Conservation (phyloP, 2,888 invertebrate species). For the Drosophila longiperda region DNA sequence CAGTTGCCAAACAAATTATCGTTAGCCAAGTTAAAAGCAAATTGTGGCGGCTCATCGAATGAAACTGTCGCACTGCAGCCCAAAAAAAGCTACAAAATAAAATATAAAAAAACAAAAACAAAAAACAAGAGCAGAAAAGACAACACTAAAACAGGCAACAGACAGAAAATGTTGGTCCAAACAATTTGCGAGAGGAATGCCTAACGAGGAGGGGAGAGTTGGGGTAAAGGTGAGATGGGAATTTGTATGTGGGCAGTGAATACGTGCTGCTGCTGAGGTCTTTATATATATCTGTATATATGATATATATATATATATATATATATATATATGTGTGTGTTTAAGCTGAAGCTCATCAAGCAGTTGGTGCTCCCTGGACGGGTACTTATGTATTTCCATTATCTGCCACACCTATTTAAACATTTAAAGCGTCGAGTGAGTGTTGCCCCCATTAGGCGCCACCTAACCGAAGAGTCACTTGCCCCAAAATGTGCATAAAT, state of each 20-base stretch:
- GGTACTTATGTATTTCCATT: conserved; percentile 79
- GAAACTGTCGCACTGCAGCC: conserved; percentile 63
- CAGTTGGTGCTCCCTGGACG: conserved; percentile 55
- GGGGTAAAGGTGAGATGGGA: neutral
- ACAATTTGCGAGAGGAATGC: conserved; percentile 39
- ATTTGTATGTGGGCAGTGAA: conserved; percentile 11
- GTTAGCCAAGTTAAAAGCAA: conserved; percentile 75
- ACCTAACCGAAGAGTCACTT: conserved; percentile 57
- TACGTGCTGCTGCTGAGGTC: conserved; percentile 41
- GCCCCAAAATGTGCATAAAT: conserved; percentile 71
- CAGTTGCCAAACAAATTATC: conserved; percentile 81
- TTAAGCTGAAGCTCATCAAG: conserved; percentile 44
- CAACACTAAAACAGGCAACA: conserved; percentile 48
- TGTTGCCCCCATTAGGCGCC: conserved; percentile 81
- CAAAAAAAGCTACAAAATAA: conserved; percentile 19
- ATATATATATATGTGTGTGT: no score
- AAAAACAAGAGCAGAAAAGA: conserved; percentile 19
- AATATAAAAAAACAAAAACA: neutral
- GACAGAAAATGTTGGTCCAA: conserved; percentile 46
- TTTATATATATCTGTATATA: neutral
- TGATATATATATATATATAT: neutral
- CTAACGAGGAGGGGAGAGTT: conserved; percentile 1
- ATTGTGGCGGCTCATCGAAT: conserved; percentile 53
- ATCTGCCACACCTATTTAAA: conserved; percentile 82
- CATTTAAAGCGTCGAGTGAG: conserved; percentile 78